A percentile compares a stretch with the other conserved stretches of the same genome.
phyloP scores from a whole-genome alignment of 2,797 vertebrate genomes.

The Hydrophis major region DNA sequence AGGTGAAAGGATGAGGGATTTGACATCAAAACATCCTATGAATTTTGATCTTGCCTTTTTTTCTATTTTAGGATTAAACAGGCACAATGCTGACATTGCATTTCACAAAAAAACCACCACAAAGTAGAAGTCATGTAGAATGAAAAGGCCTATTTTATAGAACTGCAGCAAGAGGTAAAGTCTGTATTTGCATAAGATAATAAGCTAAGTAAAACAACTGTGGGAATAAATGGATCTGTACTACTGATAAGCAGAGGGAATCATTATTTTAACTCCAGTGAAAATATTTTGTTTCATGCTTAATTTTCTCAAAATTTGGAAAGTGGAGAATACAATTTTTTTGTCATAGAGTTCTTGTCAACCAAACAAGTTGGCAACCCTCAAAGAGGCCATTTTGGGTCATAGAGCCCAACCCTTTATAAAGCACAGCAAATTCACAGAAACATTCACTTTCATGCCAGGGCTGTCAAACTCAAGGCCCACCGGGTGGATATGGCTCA shows the following conservation, averaged over 20 bases:
- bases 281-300: not conserved
- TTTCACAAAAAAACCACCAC: not conserved
- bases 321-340: not conserved
- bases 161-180: not conserved
- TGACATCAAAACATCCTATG: not conserved
- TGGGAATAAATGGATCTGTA: not conserved
- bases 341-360: not conserved
- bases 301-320: not conserved
- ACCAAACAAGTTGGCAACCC: not conserved
- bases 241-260: not conserved
- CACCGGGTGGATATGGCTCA: no score
- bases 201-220: not conserved
- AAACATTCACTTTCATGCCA: not conserved
- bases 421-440: not conserved
- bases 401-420: not conserved
- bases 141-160: not conserved
- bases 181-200: not conserved
- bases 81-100: not conserved
- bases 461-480: no score
- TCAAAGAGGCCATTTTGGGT: not conserved
- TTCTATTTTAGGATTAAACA: not conserved
- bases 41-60: not conserved
- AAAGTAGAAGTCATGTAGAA: not conserved
- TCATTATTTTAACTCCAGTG: not conserved
- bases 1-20: not conserved